Base-by-base conservation (phyloP, 2,888 invertebrate species). In the Coleophora flavipennella region DNA sequence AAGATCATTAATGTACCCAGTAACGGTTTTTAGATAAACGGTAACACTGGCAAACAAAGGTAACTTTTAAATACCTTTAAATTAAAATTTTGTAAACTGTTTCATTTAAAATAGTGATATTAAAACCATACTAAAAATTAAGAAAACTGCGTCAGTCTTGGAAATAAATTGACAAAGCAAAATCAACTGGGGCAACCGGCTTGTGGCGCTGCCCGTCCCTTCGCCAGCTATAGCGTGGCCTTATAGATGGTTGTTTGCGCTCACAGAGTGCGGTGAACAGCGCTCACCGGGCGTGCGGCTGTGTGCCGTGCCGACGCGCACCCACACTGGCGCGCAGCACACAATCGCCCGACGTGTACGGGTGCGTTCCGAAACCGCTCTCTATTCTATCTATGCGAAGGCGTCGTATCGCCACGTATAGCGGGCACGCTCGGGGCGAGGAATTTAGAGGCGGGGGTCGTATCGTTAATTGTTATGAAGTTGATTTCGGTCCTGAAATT, bases 241-340 rank as follows among this genome's bases (percentile, higher is more conserved):
- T 84, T 84, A 84, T 84, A 84, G 84, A 83, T 84, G 84, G 84
- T 84, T 84, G 84, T 84, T 84, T 84, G 84, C 84, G 84, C 84
- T 84, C 83, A 84, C 84, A 84, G 84, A 84, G 84, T 84, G 84
- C 84, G 83, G 84, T 84, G 84, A 84, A 84, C 84, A 84, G 84
- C 83, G 84, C 83, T 83, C 83, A 81, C 83, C 83, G 83, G 78
- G 72, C 60, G 48, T 61, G 57, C 44, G 63, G 31, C 52, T 57
- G 83, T 84, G 83, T 81, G 74, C 51, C 63, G 59, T 50, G 65
- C 60, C 46, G 46, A 51, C 59, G 59, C 72, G 61, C 73, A 68
- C 71, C 49, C 53, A 37, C 40, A 20, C 41, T 37, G 50, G 39
- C 41, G 36, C 56, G 36, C 11, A 45, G 57, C 73, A 67, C 74